Evolutionary conservation across 2,797 vertebrate species (phyloP), one percentile per base, ranked within the genome.

Genomic region (Vultur gryphus): DNA sequence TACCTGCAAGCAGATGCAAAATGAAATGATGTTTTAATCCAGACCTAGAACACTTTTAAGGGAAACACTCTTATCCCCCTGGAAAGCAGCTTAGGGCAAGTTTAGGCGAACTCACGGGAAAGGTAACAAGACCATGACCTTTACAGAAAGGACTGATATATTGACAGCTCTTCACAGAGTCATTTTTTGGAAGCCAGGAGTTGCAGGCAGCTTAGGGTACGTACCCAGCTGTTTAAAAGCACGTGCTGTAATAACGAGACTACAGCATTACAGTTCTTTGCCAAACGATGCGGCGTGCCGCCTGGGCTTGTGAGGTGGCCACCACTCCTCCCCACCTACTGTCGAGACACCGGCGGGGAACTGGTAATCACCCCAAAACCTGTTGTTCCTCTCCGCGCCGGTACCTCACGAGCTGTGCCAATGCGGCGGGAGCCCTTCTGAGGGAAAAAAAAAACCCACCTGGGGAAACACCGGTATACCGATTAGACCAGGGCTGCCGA

Each of bases 21-120:
- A 58, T 19, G 19, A 79, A 94, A 35, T 8, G 0, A 25, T 25
- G 28, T 41, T 91, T 85, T 16, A 26, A 65, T 54, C 29, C n/a
- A 23, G 12, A 33, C 19, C 33, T 54, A 17, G 33, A 70, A 58
- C 2, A 2, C 16, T 65, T 86, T 19, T 8, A 26, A 46, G 10
- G 43, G 8, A 24, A 78, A 67, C 2, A 10, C 18, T 57, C 4
- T 25, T 37, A 7, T 0, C 7, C 26, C 35, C 29, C 41, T 13
- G 15, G 28, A 52, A 78, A 64, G 58, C 16, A 52, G 29, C 11
- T 41, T 8, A 17, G 44, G 72, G 15, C n/a, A 48, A 67, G 14
- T 54, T 59, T 13, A 43, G 51, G n/a, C 1, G 2, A 72, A 21
- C 31, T 52, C 41, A 6, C 0, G 3, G 62, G 41, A 39, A 37